Conservation (phyloP, 2,797 vertebrate genomes). For the Sarcophilus harrisii region DNA sequence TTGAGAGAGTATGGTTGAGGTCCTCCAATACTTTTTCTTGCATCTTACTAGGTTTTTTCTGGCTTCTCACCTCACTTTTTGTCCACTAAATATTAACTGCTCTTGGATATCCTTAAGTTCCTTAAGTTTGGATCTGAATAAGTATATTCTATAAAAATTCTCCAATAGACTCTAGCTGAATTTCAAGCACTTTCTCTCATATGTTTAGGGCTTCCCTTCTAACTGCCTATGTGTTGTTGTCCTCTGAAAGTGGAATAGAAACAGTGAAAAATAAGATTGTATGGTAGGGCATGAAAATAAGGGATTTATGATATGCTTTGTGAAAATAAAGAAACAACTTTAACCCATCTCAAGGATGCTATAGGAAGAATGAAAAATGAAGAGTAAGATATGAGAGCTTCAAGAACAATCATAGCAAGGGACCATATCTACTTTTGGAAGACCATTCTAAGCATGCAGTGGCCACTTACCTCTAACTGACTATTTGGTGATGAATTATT, state of each 20-base stretch:
- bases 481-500: neutral
- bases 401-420: neutral
- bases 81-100: neutral
- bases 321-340: constrained; percentile 20
- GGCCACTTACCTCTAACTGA: neutral
- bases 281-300: neutral
- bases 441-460: neutral
- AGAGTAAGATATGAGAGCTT: neutral
- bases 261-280: neutral
- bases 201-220: neutral
- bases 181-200: neutral
- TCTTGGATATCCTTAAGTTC: neutral
- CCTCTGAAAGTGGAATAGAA: neutral
- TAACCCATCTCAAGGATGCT: neutral
- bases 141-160: neutral
- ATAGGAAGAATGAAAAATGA: neutral
- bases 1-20: too few relatives aligned
- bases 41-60: neutral
- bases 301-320: constrained; percentile 4
- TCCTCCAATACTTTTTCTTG: neutral
- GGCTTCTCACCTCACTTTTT: neutral
- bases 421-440: neutral
- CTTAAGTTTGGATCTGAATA: neutral
- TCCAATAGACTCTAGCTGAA: neutral
- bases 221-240: neutral